Conservation (phyloP, 2,113 vertebrate genomes). For the Poeciliopsis occidentalis region DNA sequence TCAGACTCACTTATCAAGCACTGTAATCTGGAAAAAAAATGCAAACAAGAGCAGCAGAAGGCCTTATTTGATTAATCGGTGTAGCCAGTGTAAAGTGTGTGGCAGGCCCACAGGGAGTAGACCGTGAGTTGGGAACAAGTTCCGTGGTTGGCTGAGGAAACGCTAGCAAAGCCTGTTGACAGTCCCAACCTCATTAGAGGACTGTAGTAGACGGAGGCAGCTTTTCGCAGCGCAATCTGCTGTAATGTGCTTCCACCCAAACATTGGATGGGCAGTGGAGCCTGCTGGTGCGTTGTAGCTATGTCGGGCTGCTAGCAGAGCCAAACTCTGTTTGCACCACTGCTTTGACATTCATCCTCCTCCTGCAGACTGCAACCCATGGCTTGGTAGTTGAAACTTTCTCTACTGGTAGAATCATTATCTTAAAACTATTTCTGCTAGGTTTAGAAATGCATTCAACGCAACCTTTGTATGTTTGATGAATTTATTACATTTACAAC, state of each 20-base stretch:
- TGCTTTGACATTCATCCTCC: conserved; percentile 82
- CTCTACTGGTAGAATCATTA: background rate
- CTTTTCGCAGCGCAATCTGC: conserved; percentile 72
- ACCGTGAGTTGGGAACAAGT: conserved; percentile 41
- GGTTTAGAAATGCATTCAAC: background rate
- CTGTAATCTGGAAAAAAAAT: conserved; percentile 41
- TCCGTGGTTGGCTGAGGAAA: conserved; percentile 48
- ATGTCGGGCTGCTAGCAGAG: conserved; percentile 59
- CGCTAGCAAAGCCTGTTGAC: conserved; percentile 71
- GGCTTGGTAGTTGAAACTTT: conserved; percentile 16
- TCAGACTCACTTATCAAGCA: conserved; percentile 58
- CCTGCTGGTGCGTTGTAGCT: conserved; percentile 67
- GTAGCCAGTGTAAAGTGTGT: conserved; percentile 71
- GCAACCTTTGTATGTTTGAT: too few species aligned
- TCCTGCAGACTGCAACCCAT: conserved; percentile 48
- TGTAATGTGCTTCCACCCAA: conserved; percentile 76
- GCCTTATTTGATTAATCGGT: conserved; percentile 77
- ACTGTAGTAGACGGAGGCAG: conserved; percentile 58
- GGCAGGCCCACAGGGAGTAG: conserved; percentile 62
- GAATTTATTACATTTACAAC: background rate
- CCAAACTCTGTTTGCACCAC: conserved; percentile 57
- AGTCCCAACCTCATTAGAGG: conserved; percentile 83
- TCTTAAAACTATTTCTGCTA: conserved; percentile 13
- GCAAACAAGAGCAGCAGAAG: conserved; percentile 57
- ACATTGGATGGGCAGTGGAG: conserved; percentile 63